Base-by-base conservation (phyloP, 2,797 vertebrate genomes). In the Coregonus ussuriensis region DNA sequence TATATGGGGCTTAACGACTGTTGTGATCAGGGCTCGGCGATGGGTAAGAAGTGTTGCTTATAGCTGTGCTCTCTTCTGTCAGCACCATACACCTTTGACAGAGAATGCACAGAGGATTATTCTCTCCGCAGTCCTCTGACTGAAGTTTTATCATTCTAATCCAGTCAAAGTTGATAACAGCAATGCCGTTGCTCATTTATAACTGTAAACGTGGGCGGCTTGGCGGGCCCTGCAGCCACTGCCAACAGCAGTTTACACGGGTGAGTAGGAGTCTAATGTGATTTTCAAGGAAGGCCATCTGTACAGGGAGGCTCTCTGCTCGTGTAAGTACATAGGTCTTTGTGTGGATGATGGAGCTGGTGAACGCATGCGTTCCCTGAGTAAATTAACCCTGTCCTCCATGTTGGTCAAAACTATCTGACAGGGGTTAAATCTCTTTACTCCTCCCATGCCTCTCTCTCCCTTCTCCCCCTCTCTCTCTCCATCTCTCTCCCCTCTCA, bases 271-370 rank as follows among this genome's bases (percentile, higher is more conserved):
- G 84, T 47, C 41, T 47, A 13, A 47, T 47, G 41, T 47, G 41
- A 90, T 87, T 88, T 84, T 79, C 80, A 72, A 59, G 13, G 74
- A 33, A 78, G 84, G 80, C 90, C 89, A 91, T 92, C 89, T 92
- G 90, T 83, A 83, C 77, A 31, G 82, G 79, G 74, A 82, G 84
- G 15, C n/a, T 84, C 78, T 83, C 78, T 77, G 29, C 88, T 84
- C 74, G 41, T 87, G 85, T 68, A 15, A 83, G 77, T 82, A 79
- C 84, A 86, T 89, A 86, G 89, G 84, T 79, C 77, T 72, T 25
- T 31, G 21, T 15, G 21, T 29, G 78, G 51, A 83, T 78, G 82
- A 72, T 78, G 14, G 70, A 76, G 75, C 72, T 68, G 77, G 80
- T 82, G 82, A 86, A 84, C 83, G 87, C 47, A 74, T 81, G 70